phyloP scores from a whole-genome alignment of 2,113 vertebrate species.

The Hystrix cristata region DNA sequence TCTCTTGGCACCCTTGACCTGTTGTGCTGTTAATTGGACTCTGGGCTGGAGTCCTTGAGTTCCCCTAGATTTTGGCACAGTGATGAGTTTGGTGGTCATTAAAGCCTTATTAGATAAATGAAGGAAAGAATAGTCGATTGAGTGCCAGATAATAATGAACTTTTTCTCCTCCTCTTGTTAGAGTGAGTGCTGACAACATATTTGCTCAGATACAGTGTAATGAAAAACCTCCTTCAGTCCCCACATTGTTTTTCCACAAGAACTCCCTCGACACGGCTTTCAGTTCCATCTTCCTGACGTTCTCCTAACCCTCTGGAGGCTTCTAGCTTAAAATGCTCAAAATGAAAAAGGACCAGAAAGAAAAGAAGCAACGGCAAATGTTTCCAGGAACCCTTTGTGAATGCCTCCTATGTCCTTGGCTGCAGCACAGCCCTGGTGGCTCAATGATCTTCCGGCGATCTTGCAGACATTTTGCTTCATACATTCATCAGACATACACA shows the following conservation, averaged over 20 bases:
- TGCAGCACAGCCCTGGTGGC: rapidly evolving
- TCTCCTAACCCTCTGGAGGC: neutral
- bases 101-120: conserved; percentile 23
- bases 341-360: neutral
- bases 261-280: neutral
- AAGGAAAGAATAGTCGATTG: neutral
- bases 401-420: neutral
- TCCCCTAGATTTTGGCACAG: neutral
- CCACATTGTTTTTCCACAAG: neutral
- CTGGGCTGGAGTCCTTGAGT: neutral
- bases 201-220: neutral
- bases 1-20: neutral
- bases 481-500: neutral
- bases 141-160: neutral
- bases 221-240: neutral
- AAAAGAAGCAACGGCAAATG: neutral
- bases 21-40: neutral
- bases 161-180: neutral
- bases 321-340: conserved; percentile 25
- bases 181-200: neutral
- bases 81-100: neutral
- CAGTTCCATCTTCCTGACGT: neutral
- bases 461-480: neutral
- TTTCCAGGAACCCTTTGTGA: neutral
- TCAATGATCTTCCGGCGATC: neutral